Evolutionary conservation across 2,113 vertebrate species (phyloP).

Genomic region (Todiramphus saurophagus): DNA sequence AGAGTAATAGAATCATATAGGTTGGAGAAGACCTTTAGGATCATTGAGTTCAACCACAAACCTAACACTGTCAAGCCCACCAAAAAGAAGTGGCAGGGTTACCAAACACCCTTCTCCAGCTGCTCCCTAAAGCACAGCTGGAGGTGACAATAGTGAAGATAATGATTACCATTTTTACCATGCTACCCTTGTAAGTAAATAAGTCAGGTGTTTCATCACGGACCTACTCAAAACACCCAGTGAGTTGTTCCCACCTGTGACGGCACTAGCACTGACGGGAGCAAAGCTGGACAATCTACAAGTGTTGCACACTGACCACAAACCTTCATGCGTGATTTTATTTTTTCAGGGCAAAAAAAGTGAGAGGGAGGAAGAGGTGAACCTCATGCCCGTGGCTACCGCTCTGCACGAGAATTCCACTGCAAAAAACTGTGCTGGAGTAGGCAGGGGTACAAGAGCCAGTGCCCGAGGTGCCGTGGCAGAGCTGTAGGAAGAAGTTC

Average conservation of each 20-base stretch:
- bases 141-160: not conserved
- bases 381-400: rapidly evolving
- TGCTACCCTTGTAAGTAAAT: rapidly evolving
- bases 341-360: not conserved
- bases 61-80: not conserved
- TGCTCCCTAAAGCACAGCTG: rapidly evolving
- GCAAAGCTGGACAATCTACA: rapidly evolving
- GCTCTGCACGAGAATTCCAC: not conserved
- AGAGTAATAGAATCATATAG: not conserved
- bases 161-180: rapidly evolving
- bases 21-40: not conserved
- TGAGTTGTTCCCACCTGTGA: rapidly evolving
- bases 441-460: not conserved
- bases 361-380: not conserved
- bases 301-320: rapidly evolving
- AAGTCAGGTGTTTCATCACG: rapidly evolving
- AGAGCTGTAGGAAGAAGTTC: too few species aligned
- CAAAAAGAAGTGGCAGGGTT: rapidly evolving
- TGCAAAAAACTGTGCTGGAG: rapidly evolving
- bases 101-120: not conserved
- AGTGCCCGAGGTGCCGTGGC: too few species aligned
- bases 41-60: not conserved
- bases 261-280: rapidly evolving
- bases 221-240: too few species aligned
- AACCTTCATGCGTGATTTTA: rapidly evolving